Conservation (phyloP, 2,113 vertebrate species). For the Oxygymnocypris stewartii region DNA sequence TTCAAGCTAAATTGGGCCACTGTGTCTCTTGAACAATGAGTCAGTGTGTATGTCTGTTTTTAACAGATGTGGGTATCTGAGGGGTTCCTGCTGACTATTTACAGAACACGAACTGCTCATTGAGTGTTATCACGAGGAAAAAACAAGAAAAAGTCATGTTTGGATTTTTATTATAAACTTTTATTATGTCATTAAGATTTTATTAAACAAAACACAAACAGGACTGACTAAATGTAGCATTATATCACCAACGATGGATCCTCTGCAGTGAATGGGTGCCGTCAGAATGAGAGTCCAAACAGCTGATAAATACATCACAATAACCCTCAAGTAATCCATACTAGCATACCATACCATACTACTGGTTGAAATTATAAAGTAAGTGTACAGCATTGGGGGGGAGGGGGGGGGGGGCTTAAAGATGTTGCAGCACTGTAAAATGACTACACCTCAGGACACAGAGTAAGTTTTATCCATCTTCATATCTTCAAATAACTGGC, state of each 20-base stretch:
- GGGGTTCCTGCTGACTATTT: not conserved
- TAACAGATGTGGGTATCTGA: not conserved
- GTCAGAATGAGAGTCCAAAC: not conserved
- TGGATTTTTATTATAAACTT: too few relatives aligned
- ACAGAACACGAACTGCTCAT: not conserved
- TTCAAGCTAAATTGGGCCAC: conserved; percentile 47
- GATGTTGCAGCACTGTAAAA: not conserved
- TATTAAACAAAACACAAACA: not conserved
- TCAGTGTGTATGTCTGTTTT: conserved; percentile 21
- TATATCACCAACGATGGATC: not conserved
- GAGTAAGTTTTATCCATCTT: not conserved
- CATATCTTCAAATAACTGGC: not conserved
- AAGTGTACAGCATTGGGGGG: not conserved
- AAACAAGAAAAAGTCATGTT: not conserved
- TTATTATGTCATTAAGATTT: not conserved
- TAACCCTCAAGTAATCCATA: not conserved
- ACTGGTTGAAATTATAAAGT: too few relatives aligned
- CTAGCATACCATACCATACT: too few relatives aligned
- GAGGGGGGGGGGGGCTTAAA: not conserved
- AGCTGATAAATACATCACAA: not conserved
- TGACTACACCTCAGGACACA: not conserved
- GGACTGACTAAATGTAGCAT: not conserved
- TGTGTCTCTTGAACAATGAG: conserved; percentile 43
- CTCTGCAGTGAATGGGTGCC: not conserved
- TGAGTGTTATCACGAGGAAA: not conserved